Evolutionary conservation across 2,888 invertebrate species (phyloP).

Genomic region (Aspidiotus destructor): DNA sequence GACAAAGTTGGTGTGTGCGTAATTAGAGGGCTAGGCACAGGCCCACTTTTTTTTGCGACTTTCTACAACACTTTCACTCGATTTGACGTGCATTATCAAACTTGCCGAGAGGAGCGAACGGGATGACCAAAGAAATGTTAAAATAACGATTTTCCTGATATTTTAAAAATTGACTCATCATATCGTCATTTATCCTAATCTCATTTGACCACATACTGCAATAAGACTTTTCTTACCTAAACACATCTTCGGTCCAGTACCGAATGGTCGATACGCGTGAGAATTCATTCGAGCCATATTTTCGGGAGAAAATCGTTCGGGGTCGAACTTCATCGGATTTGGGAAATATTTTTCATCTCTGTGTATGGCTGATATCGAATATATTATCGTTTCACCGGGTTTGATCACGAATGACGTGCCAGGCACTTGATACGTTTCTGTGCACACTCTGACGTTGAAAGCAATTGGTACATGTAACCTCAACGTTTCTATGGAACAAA

Average conservation of each 20-base stretch:
- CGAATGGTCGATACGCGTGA: conserved; percentile 50
- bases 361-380: conserved; percentile 52
- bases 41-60: too few species aligned
- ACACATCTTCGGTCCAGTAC: conserved; percentile 51
- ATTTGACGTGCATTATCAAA: too few species aligned
- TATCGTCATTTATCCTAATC: too few species aligned
- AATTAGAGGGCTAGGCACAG: too few species aligned
- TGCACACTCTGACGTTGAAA: conserved; percentile 41
- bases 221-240: conserved; percentile 44
- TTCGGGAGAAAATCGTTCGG: conserved; percentile 51
- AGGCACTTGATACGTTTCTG: conserved; percentile 39
- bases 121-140: too few species aligned
- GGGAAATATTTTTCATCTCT: conserved; percentile 52
- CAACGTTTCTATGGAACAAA: conserved; percentile 29
- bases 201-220: too few species aligned
- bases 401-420: conserved; percentile 34
- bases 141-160: too few species aligned
- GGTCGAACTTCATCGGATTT: conserved; percentile 53
- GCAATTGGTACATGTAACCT: conserved; percentile 36
- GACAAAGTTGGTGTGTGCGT: too few species aligned
- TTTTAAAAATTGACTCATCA: too few species aligned
- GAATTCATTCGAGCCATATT: conserved; percentile 47
- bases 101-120: too few species aligned
- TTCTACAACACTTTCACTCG: too few species aligned
- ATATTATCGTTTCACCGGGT: conserved; percentile 43